Percentiles rank a stretch among this genome's conserved stretches.
Conservation (phyloP, 2,888 invertebrate species). For the Caradrina clavipalpis region DNA sequence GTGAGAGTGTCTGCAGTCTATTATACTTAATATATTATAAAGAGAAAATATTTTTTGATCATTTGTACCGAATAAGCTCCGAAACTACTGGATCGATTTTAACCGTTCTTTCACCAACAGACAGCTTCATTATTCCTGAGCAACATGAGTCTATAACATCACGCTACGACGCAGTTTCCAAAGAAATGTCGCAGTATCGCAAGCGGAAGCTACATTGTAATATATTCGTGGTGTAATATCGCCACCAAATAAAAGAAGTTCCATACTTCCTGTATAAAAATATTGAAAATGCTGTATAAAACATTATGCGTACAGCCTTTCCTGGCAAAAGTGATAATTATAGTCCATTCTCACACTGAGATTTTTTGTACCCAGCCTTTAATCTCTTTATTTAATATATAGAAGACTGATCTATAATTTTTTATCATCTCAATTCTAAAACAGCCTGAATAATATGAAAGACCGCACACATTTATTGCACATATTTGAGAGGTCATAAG, state of each 20-base stretch:
- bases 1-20: not conserved
- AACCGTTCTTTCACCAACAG: too few relatives aligned
- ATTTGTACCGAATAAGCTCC: too few relatives aligned
- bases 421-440: not conserved
- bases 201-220: not conserved
- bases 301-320: not conserved
- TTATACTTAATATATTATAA: too few relatives aligned
- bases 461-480: not conserved
- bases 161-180: too few relatives aligned
- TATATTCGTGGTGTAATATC: not conserved
- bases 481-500: not conserved
- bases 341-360: not conserved
- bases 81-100: too few relatives aligned
- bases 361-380: too few relatives aligned
- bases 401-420: too few relatives aligned
- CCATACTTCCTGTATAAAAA: constrained; percentile 3
- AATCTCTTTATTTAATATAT: too few relatives aligned
- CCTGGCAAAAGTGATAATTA: not conserved
- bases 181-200: too few relatives aligned
- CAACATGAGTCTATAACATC: too few relatives aligned
- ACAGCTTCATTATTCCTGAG: too few relatives aligned
- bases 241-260: constrained; percentile 6
- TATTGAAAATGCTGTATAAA: not conserved
- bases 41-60: too few relatives aligned
- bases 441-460: not conserved